phyloP scores from a whole-genome alignment of 2,797 vertebrate genomes.

The Sebastes umbrosus region DNA sequence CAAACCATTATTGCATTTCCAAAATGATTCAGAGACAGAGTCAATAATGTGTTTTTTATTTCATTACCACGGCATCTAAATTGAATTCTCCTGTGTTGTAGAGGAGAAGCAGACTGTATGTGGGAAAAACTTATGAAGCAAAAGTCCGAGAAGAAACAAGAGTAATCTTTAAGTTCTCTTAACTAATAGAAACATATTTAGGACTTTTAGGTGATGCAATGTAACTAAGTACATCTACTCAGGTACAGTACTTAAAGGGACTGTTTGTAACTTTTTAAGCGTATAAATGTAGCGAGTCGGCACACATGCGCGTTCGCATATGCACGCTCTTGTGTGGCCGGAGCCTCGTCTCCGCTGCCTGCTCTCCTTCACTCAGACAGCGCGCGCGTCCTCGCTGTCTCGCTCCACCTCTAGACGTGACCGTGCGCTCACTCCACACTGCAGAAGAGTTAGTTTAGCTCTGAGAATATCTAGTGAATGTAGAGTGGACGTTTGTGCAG shows the following conservation, averaged over 20 bases:
- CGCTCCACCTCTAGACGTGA: no score
- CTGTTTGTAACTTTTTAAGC: no score
- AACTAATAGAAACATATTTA: neutral
- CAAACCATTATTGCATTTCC: slow-evolving; percentile 51
- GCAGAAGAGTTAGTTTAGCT: no score
- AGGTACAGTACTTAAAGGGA: neutral
- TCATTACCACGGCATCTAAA: slow-evolving; percentile 48
- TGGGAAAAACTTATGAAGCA: neutral
- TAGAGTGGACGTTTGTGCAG: no score
- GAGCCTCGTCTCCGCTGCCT: no score
- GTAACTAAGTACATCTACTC: neutral
- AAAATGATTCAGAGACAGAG: slow-evolving; percentile 40
- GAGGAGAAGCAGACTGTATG: neutral
- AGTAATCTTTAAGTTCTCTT: neutral
- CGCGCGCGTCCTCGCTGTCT: no score
- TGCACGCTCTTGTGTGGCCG: no score
- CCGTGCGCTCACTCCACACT: no score
- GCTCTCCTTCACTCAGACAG: no score
- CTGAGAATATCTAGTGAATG: no score
- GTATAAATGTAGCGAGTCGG: no score
- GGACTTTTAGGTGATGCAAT: neutral
- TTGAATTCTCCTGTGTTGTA: slow-evolving; percentile 35
- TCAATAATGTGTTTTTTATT: slow-evolving; percentile 35
- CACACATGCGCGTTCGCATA: no score
- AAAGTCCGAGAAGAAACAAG: neutral